Base-by-base conservation (phyloP, 2,888 invertebrate genomes). In the Pandemis heparana region DNA sequence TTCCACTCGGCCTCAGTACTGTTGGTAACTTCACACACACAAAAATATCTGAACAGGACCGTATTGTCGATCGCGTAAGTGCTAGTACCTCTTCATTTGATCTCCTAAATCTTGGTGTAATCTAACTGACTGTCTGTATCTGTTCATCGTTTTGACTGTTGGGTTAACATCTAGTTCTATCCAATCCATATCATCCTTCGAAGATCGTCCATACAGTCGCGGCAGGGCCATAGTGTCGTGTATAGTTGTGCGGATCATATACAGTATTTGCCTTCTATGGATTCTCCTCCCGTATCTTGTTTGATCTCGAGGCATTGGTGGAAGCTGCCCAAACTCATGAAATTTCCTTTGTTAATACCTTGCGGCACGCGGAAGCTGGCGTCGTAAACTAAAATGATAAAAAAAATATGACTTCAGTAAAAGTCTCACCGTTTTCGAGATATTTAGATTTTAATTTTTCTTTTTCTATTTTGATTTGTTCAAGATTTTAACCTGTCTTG, bases 221-320 rank as follows among this genome's bases (percentile, higher is more conserved):
- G 79, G 76, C 84, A 86, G 8, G 77, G 68, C 39, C 83, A 6
- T 0, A 85, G 85, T 32, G 12, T 59, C 32, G 1, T 53, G 66
- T 9, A 41, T 16, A 16, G 60, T 46, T 46, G 87, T 78, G 2
- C 51, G 59, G 32, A 87, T 85, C 46, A 87, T 78, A 87, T 78
- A 53, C 91, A 90, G 66, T 85, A 88, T 75, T 89, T 89, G 7
- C 88, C 68, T 23, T 68, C 60, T 4, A 68, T 59, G 4, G 16
- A 10, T 6, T 18, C 46, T 18, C 38, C 12, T 32, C n/a, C 38
- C 5, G 32, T 43, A 8, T 48, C 38, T 60, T 60, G 38, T 6
- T 38, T 68, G 14, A 68, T 68, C 16, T 32, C 60, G 1, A 68
- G 12, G 6, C 68, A 68, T 39, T 68, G 48, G 38, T 68, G 68